These are phyloP conservation scores for Mareca strepera DNA, from an alignment of 2,797 vertebrate genomes.

Conservation along the genomic window DNA sequence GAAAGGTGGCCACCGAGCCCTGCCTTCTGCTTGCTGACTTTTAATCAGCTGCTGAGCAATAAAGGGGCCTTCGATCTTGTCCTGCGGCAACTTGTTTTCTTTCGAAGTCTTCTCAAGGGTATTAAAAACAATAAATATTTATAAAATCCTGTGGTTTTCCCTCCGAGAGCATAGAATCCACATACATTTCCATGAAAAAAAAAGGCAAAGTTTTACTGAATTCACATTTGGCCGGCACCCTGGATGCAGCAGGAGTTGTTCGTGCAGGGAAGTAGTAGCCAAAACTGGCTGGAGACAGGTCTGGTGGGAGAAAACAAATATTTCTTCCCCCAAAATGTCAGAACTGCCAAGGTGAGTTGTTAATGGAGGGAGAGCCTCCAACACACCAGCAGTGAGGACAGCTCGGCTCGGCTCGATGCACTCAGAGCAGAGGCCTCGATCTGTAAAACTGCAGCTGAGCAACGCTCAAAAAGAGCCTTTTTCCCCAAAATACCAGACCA, in stretches of 20 bases:
- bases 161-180: background rate
- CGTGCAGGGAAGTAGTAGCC: background rate
- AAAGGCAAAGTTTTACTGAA: background rate
- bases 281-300: background rate
- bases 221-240: background rate
- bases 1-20: background rate
- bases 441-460: background rate
- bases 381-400: background rate
- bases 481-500: background rate
- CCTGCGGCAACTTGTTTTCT: background rate
- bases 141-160: background rate
- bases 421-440: background rate
- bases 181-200: background rate
- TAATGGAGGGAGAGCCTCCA: background rate
- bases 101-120: background rate
- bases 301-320: constrained; percentile 17
- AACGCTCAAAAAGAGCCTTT: background rate
- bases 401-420: background rate
- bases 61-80: background rate
- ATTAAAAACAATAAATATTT: background rate
- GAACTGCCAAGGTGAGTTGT: constrained; percentile 15
- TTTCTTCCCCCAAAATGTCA: background rate
- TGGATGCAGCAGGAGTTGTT: background rate
- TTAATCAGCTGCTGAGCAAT: background rate
- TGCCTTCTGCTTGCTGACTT: background rate